Base-by-base conservation (phyloP, 2,888 invertebrate genomes). In the Hoplodrina ambigua region DNA sequence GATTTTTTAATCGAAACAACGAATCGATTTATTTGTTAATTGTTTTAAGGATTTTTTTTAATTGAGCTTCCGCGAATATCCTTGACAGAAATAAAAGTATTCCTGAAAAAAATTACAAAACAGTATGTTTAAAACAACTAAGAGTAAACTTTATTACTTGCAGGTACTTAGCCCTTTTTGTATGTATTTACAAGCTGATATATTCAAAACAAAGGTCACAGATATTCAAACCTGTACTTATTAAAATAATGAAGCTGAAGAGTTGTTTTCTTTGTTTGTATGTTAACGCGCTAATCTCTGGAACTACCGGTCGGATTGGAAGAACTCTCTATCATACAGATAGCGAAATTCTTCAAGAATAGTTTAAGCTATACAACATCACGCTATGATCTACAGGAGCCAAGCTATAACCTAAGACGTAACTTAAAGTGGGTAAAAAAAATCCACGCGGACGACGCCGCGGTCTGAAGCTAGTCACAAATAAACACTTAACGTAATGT, bases 401-500 rank as follows among this genome's bases (percentile, higher is more conserved):
- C 1, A 25, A 25, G 25, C 25, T 2, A 2, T 25, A 25, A 25
- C 25, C 25, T 25, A 25, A 25, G 25, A 25, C 25, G 25, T 2
- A 25, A 25, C 25, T 25, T 25, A 25, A 25, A 25, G 25, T 25
- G 25, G 25, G 2, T 25, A 25, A 25, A 25, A 25, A 25, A 25
- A 25, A 2, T 25, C n/a, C n/a, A 25, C 25, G 25, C 25, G 25
- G 25, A 2, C 2, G 25, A 25, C 25, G 25, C 2, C 25, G 25
- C 1, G 25, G 25, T 1, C 25, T 2, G 25, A 25, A 25, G 25
- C 25, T 25, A 25, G 25, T 75, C 69, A 69, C 69, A 59, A 54
- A 59, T 74, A 74, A 68, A 68, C 53, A 61, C 73, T 74, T 68
- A 74, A 62, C 25, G 15, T 46, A 49, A 56, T 50, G 49, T 53